Conservation (phyloP, 2,888 invertebrate species). For the Meliscaeva auricollis region DNA sequence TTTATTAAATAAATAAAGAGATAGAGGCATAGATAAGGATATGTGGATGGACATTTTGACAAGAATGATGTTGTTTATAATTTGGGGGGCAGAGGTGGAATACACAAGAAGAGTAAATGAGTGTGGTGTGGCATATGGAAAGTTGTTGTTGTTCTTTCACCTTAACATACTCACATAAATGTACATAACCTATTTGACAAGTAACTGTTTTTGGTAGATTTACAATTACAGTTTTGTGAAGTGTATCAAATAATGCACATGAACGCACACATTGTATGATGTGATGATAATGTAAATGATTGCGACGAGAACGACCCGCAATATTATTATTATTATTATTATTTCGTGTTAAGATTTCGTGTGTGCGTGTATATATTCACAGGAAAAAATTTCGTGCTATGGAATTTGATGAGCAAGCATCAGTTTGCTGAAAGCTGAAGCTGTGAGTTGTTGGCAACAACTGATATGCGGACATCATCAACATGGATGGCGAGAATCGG, state of each 20-base stretch:
- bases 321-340: slow-evolving; percentile 7
- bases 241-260: slow-evolving; percentile 31
- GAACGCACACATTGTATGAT: slow-evolving; percentile 7
- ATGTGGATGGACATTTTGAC: slow-evolving; percentile 28
- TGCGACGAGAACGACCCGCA: background rate
- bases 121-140: slow-evolving; percentile 7
- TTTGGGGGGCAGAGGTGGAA: background rate
- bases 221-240: slow-evolving; percentile 32
- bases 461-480: slow-evolving; percentile 76
- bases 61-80: slow-evolving; percentile 26
- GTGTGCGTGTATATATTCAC: background rate
- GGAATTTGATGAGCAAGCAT: slow-evolving; percentile 56
- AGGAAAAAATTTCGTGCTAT: slow-evolving; percentile 36
- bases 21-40: slow-evolving; percentile 21
- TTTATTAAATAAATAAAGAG: slow-evolving; percentile 35
- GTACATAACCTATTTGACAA: slow-evolving; percentile 2
- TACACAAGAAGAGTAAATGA: slow-evolving; percentile 5
- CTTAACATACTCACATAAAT: background rate
- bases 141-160: background rate
- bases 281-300: slow-evolving; percentile 27
- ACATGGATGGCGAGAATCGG: slow-evolving; percentile 96
- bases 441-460: slow-evolving; percentile 15
- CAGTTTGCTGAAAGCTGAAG: slow-evolving; percentile 42
- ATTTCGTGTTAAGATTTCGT: slow-evolving; percentile 5
- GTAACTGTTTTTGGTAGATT: slow-evolving; percentile 22